Conservation (phyloP, 2,888 invertebrate species). For the Amphiduros pacificus region DNA sequence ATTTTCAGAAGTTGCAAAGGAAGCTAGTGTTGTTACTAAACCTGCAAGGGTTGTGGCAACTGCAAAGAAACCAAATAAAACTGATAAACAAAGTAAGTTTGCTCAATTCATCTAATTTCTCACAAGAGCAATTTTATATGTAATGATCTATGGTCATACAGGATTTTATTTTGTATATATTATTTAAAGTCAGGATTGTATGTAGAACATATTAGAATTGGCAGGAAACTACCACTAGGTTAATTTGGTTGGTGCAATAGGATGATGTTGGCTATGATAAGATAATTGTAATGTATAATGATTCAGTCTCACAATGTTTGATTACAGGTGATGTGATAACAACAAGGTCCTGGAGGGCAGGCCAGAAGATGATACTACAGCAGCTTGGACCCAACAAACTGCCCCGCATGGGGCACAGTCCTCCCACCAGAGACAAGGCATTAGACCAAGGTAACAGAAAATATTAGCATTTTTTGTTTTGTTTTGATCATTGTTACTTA, state of each 20-base stretch:
- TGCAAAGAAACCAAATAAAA: slow-evolving; percentile 9
- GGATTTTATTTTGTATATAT: no score
- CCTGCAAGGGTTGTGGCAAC: slow-evolving; percentile 3
- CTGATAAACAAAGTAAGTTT: slow-evolving; percentile 12
- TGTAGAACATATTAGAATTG: neutral
- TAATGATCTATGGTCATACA: no score
- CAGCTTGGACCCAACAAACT: slow-evolving; percentile 24
- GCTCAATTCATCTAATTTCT: neutral
- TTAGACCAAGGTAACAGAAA: neutral
- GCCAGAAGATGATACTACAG: slow-evolving; percentile 17
- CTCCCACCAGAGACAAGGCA: slow-evolving; percentile 7
- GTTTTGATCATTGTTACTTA: neutral
- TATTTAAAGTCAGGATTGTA: neutral
- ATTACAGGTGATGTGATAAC: slow-evolving; percentile 25
- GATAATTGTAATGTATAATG: neutral
- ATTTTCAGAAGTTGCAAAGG: neutral
- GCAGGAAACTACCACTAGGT: neutral
- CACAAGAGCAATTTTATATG: no score
- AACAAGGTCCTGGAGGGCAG: slow-evolving; percentile 27
- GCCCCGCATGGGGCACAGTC: neutral
- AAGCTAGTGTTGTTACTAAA: neutral
- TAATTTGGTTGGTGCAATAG: neutral
- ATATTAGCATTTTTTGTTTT: neutral
- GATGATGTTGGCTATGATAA: neutral
- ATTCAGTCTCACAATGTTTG: neutral